A percentile compares a stretch with the other conserved stretches of the same genome.
phyloP scores from a whole-genome alignment of 2,797 vertebrate species.

The Gymnopithys bicolor region DNA sequence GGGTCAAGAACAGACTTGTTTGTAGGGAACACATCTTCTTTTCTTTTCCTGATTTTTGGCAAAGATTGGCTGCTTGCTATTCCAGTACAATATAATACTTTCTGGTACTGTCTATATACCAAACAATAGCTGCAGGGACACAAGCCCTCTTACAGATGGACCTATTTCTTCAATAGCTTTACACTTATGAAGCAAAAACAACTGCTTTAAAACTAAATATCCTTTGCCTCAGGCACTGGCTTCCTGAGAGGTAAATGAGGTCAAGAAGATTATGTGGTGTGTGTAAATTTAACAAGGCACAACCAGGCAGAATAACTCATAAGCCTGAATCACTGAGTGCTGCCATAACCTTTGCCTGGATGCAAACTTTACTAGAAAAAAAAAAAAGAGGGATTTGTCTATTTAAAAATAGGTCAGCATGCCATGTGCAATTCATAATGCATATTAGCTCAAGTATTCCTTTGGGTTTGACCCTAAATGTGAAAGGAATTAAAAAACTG shows the following conservation, averaged over 20 bases:
- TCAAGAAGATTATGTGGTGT: conserved; percentile 3
- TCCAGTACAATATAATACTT: neutral
- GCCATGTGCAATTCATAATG: neutral
- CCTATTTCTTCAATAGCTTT: neutral
- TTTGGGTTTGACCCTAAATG: neutral
- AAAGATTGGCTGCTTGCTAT: neutral
- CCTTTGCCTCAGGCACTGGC: neutral
- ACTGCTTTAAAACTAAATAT: conserved; percentile 12
- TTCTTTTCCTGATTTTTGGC: neutral
- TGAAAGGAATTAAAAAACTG: neutral
- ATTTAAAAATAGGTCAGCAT: neutral
- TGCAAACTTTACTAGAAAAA: neutral
- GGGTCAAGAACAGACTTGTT: neutral
- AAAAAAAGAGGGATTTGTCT: neutral
- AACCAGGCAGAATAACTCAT: neutral
- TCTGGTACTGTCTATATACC: neutral
- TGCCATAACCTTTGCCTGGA: neutral
- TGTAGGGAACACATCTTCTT: neutral
- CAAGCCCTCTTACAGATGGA: neutral
- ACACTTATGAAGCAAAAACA: neutral
- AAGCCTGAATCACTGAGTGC: neutral
- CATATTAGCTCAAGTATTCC: neutral
- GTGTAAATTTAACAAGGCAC: neutral
- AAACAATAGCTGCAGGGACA: neutral
- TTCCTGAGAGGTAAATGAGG: conserved; percentile 17